Base-by-base conservation (phyloP, 1,140 invertebrate species). In the Gryllus bimaculatus region DNA sequence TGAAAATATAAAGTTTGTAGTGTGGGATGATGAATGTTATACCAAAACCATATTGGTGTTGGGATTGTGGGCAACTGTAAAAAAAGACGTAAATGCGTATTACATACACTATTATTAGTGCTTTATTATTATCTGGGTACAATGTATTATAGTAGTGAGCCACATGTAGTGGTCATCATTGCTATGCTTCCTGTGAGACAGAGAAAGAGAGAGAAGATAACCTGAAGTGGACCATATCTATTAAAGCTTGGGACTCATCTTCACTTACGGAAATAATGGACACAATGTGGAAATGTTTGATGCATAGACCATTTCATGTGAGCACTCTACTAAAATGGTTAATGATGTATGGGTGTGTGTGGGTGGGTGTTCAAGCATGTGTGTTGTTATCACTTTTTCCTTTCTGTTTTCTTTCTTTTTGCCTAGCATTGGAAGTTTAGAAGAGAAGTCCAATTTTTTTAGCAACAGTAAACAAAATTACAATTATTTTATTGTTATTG, bases 301-400 rank as follows among this genome's bases (percentile, higher is more conserved):
- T 39, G 78, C 78, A 26, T 21, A n/a, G 66, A 49, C 66, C 66
- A 78, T 77, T 77, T 77, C 76, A 48, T 77, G 76, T 77, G 76
- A 66, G 54, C 54, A 66, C 54, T 66, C 54, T 13, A 66, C 54
- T 39, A 39, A 39, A 66, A 66, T 66, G 54, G 54, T 66, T 66
- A 66, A 66, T 66, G 54, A 10, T 66, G 26, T 39, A 39, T 39
- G 26, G 26, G 26, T 39, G 26, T 39, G 26, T 66, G 54, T 66
- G 54, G 10, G 54, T 66, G 54, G 10, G 54, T 66, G 54, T 66
- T 13, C 10, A 66, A 66, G 54, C 54, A 18, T 66, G 54, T 66
- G 54, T 66, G 54, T 66, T 66, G 54, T 13, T 13, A 13, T 66
- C 18, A 18, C 18, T 66, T 66, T 66, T 66, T 66, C 18, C 10